These are phyloP conservation scores for Carapus acus DNA, from an alignment of 2,797 vertebrate species.

Conservation along the genomic window DNA sequence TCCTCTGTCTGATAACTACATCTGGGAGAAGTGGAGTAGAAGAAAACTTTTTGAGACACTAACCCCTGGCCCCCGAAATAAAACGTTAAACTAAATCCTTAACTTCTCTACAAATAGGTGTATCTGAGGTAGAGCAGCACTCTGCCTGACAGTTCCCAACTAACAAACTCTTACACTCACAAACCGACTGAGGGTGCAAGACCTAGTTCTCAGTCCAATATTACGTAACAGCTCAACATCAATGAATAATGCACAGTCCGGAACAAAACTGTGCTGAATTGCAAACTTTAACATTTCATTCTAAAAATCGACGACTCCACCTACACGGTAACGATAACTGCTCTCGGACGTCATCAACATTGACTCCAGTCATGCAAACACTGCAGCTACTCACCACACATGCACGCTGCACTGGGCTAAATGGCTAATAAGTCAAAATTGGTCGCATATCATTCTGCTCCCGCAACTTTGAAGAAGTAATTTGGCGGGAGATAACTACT, in stretches of 20 bases:
- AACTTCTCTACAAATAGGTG: too few relatives aligned
- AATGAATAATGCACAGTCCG: conserved; percentile 32
- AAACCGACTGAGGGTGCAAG: too few relatives aligned
- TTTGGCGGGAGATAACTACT: neutral
- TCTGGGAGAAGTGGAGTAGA: too few relatives aligned
- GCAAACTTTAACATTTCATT: neutral
- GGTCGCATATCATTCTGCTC: neutral
- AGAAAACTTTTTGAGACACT: too few relatives aligned
- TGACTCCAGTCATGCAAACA: conserved; percentile 12
- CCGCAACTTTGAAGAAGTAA: neutral
- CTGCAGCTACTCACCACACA: conserved; percentile 28
- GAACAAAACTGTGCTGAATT: neutral
- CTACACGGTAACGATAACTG: neutral
- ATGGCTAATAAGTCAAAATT: conserved; percentile 30
- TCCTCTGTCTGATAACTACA: too few relatives aligned
- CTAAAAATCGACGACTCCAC: too few relatives aligned
- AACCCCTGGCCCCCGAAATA: too few relatives aligned
- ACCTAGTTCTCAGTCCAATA: too few relatives aligned
- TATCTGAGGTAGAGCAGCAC: too few relatives aligned
- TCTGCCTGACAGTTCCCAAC: too few relatives aligned
- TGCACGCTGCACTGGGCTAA: conserved; percentile 41
- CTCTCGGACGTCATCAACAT: conserved; percentile 17
- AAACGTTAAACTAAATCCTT: too few relatives aligned
- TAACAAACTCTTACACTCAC: too few relatives aligned
- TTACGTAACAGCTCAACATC: conserved; percentile 62